Conservation (phyloP, 1,140 invertebrate genomes). For the Anastatus disparis region DNA sequence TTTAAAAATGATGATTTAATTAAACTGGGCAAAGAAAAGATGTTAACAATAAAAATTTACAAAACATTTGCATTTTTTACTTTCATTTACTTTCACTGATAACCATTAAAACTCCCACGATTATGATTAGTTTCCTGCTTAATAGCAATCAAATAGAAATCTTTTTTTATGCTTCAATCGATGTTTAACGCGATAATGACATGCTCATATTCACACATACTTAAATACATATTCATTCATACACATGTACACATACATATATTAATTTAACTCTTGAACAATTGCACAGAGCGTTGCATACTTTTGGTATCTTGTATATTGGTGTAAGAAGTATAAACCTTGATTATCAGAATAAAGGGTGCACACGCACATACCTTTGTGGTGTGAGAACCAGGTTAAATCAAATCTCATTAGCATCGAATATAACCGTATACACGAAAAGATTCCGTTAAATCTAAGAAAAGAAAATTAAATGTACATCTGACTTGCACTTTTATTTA, state of each 20-base stretch:
- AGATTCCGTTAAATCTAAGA: no score
- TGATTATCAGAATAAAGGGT: no score
- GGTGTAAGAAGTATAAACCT: no score
- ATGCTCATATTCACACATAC: no score
- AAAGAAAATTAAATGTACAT: not conserved
- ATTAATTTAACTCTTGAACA: no score
- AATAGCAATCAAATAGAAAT: not conserved
- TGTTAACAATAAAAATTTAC: not conserved
- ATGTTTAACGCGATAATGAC: no score
- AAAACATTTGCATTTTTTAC: conserved; percentile 16
- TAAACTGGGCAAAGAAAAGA: no score
- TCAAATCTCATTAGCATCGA: conserved; percentile 30
- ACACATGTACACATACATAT: no score
- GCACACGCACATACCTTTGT: not conserved
- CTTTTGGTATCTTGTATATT: not conserved
- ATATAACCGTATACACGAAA: not conserved
- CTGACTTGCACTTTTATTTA: not conserved
- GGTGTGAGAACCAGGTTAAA: not conserved
- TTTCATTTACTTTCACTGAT: conserved; percentile 37
- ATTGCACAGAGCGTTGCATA: not conserved
- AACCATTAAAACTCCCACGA: conserved; percentile 17
- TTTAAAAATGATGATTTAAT: no score
- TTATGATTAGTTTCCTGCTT: conserved; percentile 24
- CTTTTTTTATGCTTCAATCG: not conserved
- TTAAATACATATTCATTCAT: no score